phyloP scores from a whole-genome alignment of 2,797 vertebrate genomes.

The Antrozous pallidus region DNA sequence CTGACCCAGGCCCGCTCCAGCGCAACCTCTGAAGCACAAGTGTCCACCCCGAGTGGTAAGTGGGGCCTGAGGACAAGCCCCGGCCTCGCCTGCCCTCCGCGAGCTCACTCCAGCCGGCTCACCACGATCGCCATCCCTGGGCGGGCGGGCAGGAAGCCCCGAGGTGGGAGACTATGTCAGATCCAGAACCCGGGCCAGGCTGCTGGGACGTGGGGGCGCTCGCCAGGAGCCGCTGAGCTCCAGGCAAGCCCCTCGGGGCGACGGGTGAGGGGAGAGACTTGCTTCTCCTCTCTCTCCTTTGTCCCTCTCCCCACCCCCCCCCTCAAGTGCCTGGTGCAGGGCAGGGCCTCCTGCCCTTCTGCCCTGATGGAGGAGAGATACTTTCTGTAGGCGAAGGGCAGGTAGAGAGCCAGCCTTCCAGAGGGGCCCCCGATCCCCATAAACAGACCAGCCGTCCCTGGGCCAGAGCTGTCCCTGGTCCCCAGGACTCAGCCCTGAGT shows the following conservation, averaged over 20 bases:
- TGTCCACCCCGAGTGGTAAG: rapidly evolving
- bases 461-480: not conserved
- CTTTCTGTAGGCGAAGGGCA: not conserved
- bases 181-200: not conserved
- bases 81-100: rapidly evolving
- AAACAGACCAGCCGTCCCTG: not conserved
- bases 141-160: not conserved
- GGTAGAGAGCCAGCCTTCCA: rapidly evolving
- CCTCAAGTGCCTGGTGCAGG: too few relatives aligned
- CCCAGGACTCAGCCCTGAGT: not conserved
- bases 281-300: too few relatives aligned
- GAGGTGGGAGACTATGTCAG: too few relatives aligned
- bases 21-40: rapidly evolving
- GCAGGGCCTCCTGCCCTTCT: not conserved
- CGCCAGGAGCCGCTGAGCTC: rapidly evolving
- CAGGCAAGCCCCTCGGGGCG: too few relatives aligned
- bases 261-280: too few relatives aligned
- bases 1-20: not conserved
- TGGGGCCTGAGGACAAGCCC: not conserved
- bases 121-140: not conserved
- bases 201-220: not conserved
- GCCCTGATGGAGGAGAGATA: not conserved
- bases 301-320: too few relatives aligned
- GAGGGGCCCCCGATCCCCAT: rapidly evolving
- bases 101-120: rapidly evolving